phyloP scores from a whole-genome alignment of 2,113 vertebrate genomes.

The Brachionichthys hirsutus region DNA sequence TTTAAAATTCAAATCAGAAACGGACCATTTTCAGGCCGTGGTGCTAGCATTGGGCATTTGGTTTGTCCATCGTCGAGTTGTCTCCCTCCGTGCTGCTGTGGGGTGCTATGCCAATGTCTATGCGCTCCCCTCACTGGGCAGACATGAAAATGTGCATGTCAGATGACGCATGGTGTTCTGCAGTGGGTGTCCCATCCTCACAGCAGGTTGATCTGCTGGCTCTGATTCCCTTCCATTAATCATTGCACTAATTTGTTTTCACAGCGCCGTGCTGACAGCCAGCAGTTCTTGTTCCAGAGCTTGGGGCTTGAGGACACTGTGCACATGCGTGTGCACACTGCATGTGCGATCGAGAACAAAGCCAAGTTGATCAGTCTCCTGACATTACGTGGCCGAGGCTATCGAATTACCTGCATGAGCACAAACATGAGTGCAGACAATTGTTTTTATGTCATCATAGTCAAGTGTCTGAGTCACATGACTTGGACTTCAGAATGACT shows the following conservation, averaged over 20 bases:
- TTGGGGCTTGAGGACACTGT: slow-evolving; percentile 30
- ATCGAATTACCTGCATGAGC: neutral
- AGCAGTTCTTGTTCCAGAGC: slow-evolving; percentile 63
- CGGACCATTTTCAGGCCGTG: no score
- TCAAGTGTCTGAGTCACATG: no score
- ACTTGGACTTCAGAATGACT: no score
- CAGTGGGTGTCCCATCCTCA: slow-evolving; percentile 71
- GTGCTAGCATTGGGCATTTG: no score
- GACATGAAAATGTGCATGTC: slow-evolving; percentile 5
- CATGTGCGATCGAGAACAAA: slow-evolving; percentile 12
- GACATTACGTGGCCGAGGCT: neutral
- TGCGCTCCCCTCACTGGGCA: no score
- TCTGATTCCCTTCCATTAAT: slow-evolving; percentile 91
- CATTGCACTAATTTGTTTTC: slow-evolving; percentile 82
- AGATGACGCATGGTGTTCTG: slow-evolving; percentile 60
- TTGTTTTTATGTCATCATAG: neutral
- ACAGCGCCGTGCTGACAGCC: slow-evolving; percentile 73
- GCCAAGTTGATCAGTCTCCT: slow-evolving; percentile 1
- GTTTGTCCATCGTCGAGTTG: no score
- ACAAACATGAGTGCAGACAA: neutral
- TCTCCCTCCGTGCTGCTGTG: no score
- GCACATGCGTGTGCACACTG: neutral
- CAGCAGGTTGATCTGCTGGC: slow-evolving; percentile 81
- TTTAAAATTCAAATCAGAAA: no score
- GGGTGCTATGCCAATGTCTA: no score